A percentile compares a stretch with the other conserved stretches of the same genome.
These are phyloP conservation scores for Drosophila atroscutellata DNA, from an alignment of 2,888 invertebrate species.

Conservation along the genomic window DNA sequence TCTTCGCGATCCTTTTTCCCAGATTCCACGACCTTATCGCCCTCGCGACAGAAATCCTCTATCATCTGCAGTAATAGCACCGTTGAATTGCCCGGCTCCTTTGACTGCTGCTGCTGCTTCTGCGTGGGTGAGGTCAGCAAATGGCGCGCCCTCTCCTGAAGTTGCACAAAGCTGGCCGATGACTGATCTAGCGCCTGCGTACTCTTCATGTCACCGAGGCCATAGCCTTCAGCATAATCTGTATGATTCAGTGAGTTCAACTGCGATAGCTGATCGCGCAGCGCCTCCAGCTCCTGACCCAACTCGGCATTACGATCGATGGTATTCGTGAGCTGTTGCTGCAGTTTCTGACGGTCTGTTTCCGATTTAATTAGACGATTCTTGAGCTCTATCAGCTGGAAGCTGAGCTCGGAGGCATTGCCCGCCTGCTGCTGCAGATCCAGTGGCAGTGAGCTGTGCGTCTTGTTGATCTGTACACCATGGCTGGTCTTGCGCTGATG, in stretches of 20 bases:
- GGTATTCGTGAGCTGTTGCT: constrained; percentile 87
- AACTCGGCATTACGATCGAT: constrained; percentile 87
- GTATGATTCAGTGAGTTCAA: constrained; percentile 83
- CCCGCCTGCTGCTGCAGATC: constrained; percentile 79
- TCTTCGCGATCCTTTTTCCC: constrained; percentile 89
- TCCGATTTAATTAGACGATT: constrained; percentile 84
- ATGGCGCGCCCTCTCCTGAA: constrained; percentile 84
- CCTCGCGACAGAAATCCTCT: constrained; percentile 87
- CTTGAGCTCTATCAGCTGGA: constrained; percentile 87
- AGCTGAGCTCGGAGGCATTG: constrained; percentile 84
- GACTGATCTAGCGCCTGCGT: constrained; percentile 72
- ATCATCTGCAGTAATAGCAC: constrained; percentile 86
- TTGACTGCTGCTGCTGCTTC: constrained; percentile 51
- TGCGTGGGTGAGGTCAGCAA: constrained; percentile 80
- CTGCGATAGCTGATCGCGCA: constrained; percentile 85
- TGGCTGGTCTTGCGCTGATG: constrained; percentile 56
- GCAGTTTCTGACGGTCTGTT: constrained; percentile 85
- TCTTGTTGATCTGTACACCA: constrained; percentile 51
- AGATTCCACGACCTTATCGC: constrained; percentile 88
- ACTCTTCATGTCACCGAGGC: constrained; percentile 79
- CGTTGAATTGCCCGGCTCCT: constrained; percentile 73
- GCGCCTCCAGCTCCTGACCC: constrained; percentile 85
- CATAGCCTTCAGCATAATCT: constrained; percentile 87
- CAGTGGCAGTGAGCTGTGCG: constrained; percentile 80
- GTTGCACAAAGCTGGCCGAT: constrained; percentile 80